These are phyloP conservation scores for Hedychridium roseum DNA, from an alignment of 2,888 invertebrate species.

Conservation along the genomic window DNA sequence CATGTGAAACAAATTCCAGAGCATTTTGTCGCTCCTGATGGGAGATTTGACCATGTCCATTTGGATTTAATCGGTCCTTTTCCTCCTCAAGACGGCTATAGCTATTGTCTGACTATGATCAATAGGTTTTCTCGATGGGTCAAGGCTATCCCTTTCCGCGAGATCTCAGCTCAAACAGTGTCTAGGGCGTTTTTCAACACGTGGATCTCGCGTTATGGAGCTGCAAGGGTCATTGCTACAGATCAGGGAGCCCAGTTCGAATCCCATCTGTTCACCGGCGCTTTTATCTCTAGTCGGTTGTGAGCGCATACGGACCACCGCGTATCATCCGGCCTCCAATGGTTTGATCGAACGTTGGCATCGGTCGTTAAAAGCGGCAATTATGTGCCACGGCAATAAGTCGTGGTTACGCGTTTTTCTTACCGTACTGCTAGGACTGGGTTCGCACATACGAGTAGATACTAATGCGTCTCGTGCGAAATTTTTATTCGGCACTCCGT, in stretches of 20 bases:
- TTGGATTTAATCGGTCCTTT: not conserved
- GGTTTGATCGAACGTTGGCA: slow-evolving; percentile 44
- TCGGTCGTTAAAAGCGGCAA: slow-evolving; percentile 44
- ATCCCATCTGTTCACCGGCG: slow-evolving; percentile 27
- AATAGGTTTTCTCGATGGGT: too few species aligned
- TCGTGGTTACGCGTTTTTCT: too few species aligned
- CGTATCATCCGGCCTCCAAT: slow-evolving; percentile 34
- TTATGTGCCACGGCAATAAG: slow-evolving; percentile 33
- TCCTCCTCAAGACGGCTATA: not conserved
- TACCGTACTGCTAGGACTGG: too few species aligned
- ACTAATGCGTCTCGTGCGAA: too few species aligned
- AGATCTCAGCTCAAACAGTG: slow-evolving; percentile 41
- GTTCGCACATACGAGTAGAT: too few species aligned
- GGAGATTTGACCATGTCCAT: not conserved
- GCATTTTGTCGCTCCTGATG: not conserved
- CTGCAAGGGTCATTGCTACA: slow-evolving; percentile 39
- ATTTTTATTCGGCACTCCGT: too few species aligned
- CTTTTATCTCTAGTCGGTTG: slow-evolving; percentile 25
- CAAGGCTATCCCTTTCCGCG: slow-evolving; percentile 42
- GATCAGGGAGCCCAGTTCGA: slow-evolving; percentile 47
- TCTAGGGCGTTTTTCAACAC: slow-evolving; percentile 31
- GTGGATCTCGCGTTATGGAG: slow-evolving; percentile 49
- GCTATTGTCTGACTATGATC: slow-evolving; percentile 45
- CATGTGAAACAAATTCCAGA: not conserved
- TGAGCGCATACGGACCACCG: slow-evolving; percentile 24